Percentiles rank a stretch among this genome's conserved stretches.
Evolutionary conservation across 2,113 vertebrate genomes (phyloP).

Genomic region (Dendrocopos noguchii): DNA sequence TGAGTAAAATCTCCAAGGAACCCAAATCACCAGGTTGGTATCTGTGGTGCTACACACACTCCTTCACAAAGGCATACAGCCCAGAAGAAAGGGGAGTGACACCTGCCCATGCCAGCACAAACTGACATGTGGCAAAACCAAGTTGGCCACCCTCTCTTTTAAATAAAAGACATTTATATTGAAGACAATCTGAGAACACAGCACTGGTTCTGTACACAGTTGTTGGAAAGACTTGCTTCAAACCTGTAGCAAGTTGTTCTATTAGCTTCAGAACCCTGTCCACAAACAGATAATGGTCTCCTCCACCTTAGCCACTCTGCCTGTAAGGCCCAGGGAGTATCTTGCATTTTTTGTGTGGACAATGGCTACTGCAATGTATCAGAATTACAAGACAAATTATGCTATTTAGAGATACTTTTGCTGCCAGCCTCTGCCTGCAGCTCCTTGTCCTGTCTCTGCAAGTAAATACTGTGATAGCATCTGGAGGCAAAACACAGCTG

Average conservation of each 20-base stretch:
- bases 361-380: not conserved
- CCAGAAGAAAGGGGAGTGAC: not conserved
- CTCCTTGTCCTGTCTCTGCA: not conserved
- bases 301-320: not conserved
- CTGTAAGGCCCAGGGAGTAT: not conserved
- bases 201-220: not conserved
- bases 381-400: slow-evolving; percentile 13
- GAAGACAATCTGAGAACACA: not conserved
- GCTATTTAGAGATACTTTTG: not conserved
- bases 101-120: not conserved
- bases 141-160: not conserved
- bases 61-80: not conserved
- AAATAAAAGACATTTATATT: not conserved
- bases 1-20: not conserved
- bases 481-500: slow-evolving; percentile 39
- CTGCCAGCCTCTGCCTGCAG: not conserved
- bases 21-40: accelerated
- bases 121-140: not conserved
- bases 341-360: not conserved
- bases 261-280: not conserved
- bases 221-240: not conserved
- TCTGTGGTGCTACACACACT: accelerated
- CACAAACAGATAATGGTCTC: not conserved
- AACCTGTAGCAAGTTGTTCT: not conserved
- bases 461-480: not conserved